Evolutionary conservation across 2,113 vertebrate genomes (phyloP).

Genomic region (Pardalotus punctatus): DNA sequence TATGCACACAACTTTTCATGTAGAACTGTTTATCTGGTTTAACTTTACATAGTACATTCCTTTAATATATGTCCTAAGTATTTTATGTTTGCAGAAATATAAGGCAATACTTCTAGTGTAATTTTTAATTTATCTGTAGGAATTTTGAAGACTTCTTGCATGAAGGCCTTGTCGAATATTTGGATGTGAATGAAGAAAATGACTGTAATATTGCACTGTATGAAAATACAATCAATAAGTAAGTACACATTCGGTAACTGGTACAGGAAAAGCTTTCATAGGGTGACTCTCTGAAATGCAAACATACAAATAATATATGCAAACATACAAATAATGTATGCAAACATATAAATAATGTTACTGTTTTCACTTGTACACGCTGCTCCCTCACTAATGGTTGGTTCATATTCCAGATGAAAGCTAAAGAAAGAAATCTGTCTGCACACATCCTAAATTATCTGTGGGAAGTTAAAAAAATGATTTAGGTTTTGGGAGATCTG

Average conservation of each 20-base stretch:
- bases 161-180: conserved; percentile 94
- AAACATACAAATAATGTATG: background rate
- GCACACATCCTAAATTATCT: background rate
- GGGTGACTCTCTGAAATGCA: background rate
- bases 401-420: background rate
- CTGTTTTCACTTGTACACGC: background rate
- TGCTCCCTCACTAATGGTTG: background rate
- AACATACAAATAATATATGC: background rate
- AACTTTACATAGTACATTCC: background rate
- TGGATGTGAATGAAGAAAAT: conserved; percentile 99
- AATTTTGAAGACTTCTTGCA: conserved; percentile 98
- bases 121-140: conserved; percentile 67
- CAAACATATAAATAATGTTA: background rate
- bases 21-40: background rate
- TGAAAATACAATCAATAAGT: conserved; percentile 92
- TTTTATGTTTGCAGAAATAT: background rate
- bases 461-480: background rate
- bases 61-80: background rate
- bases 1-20: background rate
- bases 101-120: background rate
- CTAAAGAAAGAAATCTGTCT: background rate
- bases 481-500: background rate
- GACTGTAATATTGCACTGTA: conserved; percentile 96
- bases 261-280: background rate
- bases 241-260: conserved; percentile 54